phyloP scores from a whole-genome alignment of 2,113 vertebrate species.

The Epinephelus fuscoguttatus region DNA sequence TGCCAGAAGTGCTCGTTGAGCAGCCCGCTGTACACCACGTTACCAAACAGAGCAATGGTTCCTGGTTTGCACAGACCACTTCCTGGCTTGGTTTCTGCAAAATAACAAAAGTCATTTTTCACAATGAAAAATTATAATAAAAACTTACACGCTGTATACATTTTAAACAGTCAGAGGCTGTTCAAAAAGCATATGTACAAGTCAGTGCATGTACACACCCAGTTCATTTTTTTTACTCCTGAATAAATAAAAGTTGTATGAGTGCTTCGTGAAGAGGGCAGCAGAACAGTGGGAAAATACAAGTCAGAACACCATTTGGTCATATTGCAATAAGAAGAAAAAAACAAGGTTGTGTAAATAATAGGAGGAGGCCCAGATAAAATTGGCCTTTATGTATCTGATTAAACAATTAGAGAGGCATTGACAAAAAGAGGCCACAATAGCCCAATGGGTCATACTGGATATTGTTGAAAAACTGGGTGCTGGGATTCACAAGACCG shows the following conservation, averaged over 20 bases:
- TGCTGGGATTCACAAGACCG: too few relatives aligned
- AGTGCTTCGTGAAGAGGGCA: neutral
- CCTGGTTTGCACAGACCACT: slow-evolving; percentile 82
- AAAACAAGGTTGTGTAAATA: too few relatives aligned
- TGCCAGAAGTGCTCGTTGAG: slow-evolving; percentile 84
- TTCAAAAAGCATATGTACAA: neutral
- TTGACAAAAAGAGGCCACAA: neutral
- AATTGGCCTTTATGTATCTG: neutral
- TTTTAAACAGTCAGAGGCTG: neutral
- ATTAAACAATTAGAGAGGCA: too few relatives aligned
- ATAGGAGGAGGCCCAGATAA: neutral
- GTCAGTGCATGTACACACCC: neutral
- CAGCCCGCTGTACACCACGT: slow-evolving; percentile 83
- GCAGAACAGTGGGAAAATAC: neutral
- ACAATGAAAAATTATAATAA: neutral
- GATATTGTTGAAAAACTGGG: neutral
- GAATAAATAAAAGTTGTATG: neutral
- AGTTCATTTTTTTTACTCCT: neutral
- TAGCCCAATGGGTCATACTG: neutral
- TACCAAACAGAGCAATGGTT: slow-evolving; percentile 83
- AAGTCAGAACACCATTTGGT: too few relatives aligned
- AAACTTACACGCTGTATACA: neutral
- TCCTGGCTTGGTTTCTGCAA: slow-evolving; percentile 83
- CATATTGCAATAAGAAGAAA: neutral
- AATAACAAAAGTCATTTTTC: slow-evolving; percentile 11